Base-by-base conservation (phyloP, 1,140 invertebrate species). In the Achatina immaculata region DNA sequence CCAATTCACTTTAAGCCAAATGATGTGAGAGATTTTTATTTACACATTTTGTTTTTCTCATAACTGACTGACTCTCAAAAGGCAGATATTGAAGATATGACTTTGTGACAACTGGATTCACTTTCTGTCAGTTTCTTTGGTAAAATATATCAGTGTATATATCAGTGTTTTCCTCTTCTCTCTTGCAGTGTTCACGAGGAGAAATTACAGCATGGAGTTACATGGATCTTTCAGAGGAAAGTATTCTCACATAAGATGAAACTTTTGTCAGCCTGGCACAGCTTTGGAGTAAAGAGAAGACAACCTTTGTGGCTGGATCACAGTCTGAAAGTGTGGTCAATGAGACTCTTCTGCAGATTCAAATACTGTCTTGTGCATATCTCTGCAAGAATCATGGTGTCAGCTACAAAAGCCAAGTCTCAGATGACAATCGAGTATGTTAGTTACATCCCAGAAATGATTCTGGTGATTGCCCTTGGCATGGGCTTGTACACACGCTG, bases 401-500 rank as follows among this genome's bases (percentile, higher is more conserved):
- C 80, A 34, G 38, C 83, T 1, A 83, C 82, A 48, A 81, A 84
- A 24, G n/a, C 72, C 16, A 72, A 81, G 68, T 38, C 77, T 11
- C 78, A 84, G 62, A 68, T 85, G 24, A 83, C 82, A 19, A 34
- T 87, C 42, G 68, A 82, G 9, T 86, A 89, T 68, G 62, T 90
- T 0, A 69, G 84, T 24, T 86, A 86, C 68, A 43, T 90, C 16
- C 84, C 88, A 0, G 85, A 85, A 48, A 31, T 90, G 11, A 82
- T 90, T 16, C 81, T 90, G 36, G 69, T 86, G 4, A 85, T 88
- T n/a, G 89, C 89, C 1, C 76, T 90, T 36, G 85, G 86, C 1
- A 76, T 90, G 11, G 89, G 89, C 19, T 81, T 90, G 78, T 90
- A 90, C 83, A 88, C 84, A 45, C 85, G 88, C 71, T 90, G 89